Evolutionary conservation across 2,888 invertebrate genomes (phyloP).

Genomic region (Nomada ruficornis): DNA sequence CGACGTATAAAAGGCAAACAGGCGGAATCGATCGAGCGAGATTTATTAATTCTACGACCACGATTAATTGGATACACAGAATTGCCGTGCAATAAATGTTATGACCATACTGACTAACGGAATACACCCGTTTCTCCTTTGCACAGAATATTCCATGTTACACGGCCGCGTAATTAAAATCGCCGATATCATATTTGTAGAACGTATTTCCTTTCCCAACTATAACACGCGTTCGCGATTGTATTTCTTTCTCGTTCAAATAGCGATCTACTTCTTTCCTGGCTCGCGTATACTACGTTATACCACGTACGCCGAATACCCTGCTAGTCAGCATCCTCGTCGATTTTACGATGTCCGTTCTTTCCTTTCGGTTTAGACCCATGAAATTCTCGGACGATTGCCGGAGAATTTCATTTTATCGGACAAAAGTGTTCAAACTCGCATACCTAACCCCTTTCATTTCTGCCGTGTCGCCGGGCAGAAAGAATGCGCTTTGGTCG

Average conservation of each 20-base stretch:
- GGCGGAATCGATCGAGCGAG: neutral
- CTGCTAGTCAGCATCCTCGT: neutral
- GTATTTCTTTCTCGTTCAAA: neutral
- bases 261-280: too few relatives aligned
- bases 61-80: constrained; percentile 23
- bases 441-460: constrained; percentile 27
- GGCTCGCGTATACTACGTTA: neutral
- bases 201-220: neutral
- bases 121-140: neutral
- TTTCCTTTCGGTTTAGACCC: neutral
- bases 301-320: neutral
- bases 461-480: constrained; percentile 40
- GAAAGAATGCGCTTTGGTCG: constrained; percentile 40
- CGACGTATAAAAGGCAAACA: constrained; percentile 28
- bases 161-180: constrained; percentile 4
- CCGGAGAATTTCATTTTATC: constrained; percentile 66
- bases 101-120: neutral
- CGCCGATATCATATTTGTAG: neutral
- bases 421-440: constrained; percentile 52
- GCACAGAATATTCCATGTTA: neutral
- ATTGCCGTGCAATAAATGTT: constrained; percentile 7
- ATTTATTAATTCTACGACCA: constrained; percentile 27
- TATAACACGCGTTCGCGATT: neutral
- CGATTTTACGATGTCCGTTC: constrained; percentile 8
- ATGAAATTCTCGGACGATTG: constrained; percentile 55